phyloP scores from a whole-genome alignment of 1,140 invertebrate species.

The Andricus grossulariae region DNA sequence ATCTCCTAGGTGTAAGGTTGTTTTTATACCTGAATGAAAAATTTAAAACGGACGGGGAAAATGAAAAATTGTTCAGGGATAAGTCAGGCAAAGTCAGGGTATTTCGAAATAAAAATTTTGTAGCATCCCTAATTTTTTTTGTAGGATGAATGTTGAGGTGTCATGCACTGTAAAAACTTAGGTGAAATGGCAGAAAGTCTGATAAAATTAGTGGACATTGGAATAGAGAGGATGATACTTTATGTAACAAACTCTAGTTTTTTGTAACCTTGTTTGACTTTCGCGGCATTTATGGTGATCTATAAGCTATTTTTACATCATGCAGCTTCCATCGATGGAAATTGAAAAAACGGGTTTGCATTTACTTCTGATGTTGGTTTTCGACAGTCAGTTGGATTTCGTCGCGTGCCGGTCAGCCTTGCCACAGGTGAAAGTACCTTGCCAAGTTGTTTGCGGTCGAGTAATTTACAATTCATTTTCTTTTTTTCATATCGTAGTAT shows the following conservation, averaged over 20 bases:
- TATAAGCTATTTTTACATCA: neutral
- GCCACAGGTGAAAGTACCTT: slow-evolving; percentile 11
- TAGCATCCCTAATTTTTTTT: too few species aligned
- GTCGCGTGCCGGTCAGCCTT: slow-evolving; percentile 20
- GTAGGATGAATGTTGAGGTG: too few species aligned
- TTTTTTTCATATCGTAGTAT: slow-evolving; percentile 3
- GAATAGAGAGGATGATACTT: too few species aligned
- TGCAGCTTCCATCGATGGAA: neutral
- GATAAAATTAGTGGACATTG: too few species aligned
- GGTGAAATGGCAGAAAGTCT: too few species aligned
- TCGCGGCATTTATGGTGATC: neutral
- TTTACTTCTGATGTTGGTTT: neutral
- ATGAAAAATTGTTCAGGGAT: too few species aligned
- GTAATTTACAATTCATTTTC: slow-evolving; percentile 14
- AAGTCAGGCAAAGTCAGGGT: too few species aligned
- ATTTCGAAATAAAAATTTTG: too few species aligned
- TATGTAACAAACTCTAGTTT: neutral
- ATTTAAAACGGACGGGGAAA: too few species aligned
- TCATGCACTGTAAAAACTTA: too few species aligned
- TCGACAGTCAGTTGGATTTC: slow-evolving; percentile 6
- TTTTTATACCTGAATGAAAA: too few species aligned
- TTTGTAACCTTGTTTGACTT: slow-evolving; percentile 9
- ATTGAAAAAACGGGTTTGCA: neutral
- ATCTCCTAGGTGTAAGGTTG: too few species aligned
- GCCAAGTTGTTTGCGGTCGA: slow-evolving; percentile 1